Evolutionary conservation across 2,888 invertebrate genomes (phyloP).

Genomic region (Frankliniella intonsa): DNA sequence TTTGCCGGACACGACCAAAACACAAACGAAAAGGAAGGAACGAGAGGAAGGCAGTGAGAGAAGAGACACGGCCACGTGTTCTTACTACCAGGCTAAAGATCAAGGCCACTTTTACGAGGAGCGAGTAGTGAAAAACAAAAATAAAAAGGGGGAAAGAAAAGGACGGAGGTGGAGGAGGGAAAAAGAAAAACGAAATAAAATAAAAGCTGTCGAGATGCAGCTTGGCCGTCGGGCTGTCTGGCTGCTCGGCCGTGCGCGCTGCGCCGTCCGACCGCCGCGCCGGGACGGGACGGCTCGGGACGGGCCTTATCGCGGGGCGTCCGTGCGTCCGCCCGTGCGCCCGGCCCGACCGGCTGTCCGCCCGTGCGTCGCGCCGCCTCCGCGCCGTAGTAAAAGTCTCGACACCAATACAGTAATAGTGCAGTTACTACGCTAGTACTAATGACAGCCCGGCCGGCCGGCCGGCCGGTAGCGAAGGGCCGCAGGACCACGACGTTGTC

Average conservation of each 20-base stretch:
- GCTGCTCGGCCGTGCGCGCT: not conserved
- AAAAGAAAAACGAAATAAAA: constrained; percentile 10
- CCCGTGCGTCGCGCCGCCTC: not conserved
- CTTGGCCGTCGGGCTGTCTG: not conserved
- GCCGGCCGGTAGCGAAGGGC: not conserved
- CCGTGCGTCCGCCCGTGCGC: not conserved
- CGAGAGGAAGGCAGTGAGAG: not conserved
- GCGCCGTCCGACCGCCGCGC: not conserved
- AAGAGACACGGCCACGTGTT: not conserved
- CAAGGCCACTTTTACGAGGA: constrained; percentile 24
- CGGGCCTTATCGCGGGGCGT: not conserved
- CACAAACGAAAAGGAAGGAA: not conserved
- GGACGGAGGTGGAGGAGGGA: not conserved
- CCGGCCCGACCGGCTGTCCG: not conserved
- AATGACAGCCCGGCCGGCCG: not conserved
- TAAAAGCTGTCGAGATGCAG: constrained; percentile 22
- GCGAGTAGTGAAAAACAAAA: constrained; percentile 8
- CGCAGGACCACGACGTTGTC: not conserved
- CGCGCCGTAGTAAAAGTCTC: constrained; percentile 1
- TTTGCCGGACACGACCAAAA: no score
- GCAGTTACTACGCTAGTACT: constrained; percentile 15
- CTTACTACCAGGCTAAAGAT: constrained; percentile 24
- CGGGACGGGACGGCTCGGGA: not conserved
- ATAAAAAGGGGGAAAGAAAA: not conserved
- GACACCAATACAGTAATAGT: constrained; percentile 10